Conservation (phyloP, 1,140 invertebrate genomes). For the Pseudomyrmex sp. region DNA sequence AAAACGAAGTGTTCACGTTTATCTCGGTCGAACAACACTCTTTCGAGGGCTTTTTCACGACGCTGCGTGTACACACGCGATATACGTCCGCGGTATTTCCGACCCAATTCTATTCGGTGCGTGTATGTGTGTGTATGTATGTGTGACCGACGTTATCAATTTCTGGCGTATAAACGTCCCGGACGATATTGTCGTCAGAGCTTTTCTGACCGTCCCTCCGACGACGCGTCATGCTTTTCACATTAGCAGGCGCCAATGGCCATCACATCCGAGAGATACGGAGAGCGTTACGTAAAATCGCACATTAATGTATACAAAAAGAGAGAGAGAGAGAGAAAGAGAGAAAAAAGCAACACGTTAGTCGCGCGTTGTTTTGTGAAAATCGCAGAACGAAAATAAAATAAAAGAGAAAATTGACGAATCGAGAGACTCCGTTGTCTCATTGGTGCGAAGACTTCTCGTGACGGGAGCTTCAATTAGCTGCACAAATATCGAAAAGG, state of each 20-base stretch:
- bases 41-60: conserved; percentile 17
- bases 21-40: not conserved
- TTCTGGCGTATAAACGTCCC: conserved; percentile 50
- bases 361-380: not conserved
- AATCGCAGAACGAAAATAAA: not conserved
- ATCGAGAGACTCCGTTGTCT: too few species aligned
- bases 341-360: conserved; percentile 1
- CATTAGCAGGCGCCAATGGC: conserved; percentile 36
- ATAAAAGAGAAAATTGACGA: not conserved
- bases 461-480: too few species aligned
- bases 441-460: too few species aligned
- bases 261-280: conserved; percentile 12
- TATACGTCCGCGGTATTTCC: conserved; percentile 38
- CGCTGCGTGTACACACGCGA: not conserved
- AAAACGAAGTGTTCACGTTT: too few species aligned
- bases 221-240: conserved; percentile 33
- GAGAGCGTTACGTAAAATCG: conserved; percentile 33
- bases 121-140: too few species aligned
- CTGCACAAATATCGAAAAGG: not conserved
- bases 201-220: conserved; percentile 26
- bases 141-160: conserved; percentile 40
- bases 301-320: conserved; percentile 25
- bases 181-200: conserved; percentile 37
- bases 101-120: conserved; percentile 35
- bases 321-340: not conserved